phyloP scores from a whole-genome alignment of 2,797 vertebrate genomes.

The Urocyon cinereoargenteus region DNA sequence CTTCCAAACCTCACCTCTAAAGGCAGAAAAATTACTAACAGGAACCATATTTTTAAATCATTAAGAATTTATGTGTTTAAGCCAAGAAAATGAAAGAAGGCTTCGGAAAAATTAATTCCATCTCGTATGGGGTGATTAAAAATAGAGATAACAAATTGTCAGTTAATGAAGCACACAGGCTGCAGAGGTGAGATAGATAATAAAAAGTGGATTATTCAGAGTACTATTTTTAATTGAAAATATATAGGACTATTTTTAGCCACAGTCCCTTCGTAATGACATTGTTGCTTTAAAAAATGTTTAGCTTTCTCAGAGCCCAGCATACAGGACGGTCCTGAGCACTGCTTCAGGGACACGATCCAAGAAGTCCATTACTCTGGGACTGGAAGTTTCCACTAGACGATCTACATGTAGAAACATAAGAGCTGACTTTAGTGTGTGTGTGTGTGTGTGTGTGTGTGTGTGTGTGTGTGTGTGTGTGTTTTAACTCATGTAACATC shows the following conservation, averaged over 20 bases:
- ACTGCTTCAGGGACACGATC: too few relatives aligned
- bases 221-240: conserved; percentile 56
- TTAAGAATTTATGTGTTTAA: conserved; percentile 56
- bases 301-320: not conserved
- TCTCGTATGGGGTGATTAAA: conserved; percentile 67
- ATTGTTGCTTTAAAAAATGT: not conserved
- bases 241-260: not conserved
- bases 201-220: conserved; percentile 10
- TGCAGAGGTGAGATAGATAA: not conserved
- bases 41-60: conserved; percentile 46
- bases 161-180: conserved; percentile 61
- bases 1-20: not conserved
- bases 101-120: conserved; percentile 53
- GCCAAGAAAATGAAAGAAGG: conserved; percentile 62
- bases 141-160: conserved; percentile 66
- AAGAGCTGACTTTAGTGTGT: not conserved
- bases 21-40: conserved; percentile 38
- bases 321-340: not conserved
- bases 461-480: too few relatives aligned
- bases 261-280: not conserved
- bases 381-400: not conserved
- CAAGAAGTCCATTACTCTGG: not conserved
- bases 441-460: too few relatives aligned
- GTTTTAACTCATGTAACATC: not conserved
- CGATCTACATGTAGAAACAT: not conserved